Base-by-base conservation (phyloP, 2,113 vertebrate genomes). In the Vidua macroura region DNA sequence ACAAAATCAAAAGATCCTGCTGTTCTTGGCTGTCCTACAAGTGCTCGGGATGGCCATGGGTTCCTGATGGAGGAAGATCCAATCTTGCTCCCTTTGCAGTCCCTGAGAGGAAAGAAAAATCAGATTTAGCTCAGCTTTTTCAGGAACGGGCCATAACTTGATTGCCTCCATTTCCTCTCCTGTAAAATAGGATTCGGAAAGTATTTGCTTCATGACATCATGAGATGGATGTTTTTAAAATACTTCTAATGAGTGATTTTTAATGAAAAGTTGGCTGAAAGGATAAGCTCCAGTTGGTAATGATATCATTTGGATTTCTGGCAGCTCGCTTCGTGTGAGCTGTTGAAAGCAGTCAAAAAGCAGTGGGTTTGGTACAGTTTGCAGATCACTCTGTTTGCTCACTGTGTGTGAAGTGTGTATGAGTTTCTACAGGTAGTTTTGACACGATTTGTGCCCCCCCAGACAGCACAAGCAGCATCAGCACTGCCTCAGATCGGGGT, bases 161-260 rank as follows among this genome's bases (percentile, higher is more conserved):
- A 94, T 88, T 92, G 90, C 73, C 73, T 95, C 56, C 25, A 83
- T 96, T 96, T 96, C 92, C 95, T 92, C 73, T 60, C 86, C 92
- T 14, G 68, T 75, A 56, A 93, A 95, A 84, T n/a, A 5, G 85
- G 64, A 88, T 30, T 95, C 35, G 88, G 95, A 92, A 96, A 95
- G 86, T 53, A 96, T 94, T 90, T 10, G 1, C 79, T 14, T 60
- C 78, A 62, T 90, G 93, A 82, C 92, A 83, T 90, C 94, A 90
- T 22, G 56, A 86, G 64, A 53, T 68, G 31, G 74, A 63, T 81
- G 79, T 83, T 94, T 95, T 80, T 18, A 49, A 96, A 92, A 80
- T 60, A 23, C 59, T 15, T 56, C 44, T 88, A 92, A 90, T 52
- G 80, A 93, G 70, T 4, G 86, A 52, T 78, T 91, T 87, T 94